Percentiles rank a stretch among this genome's conserved stretches.
Conservation (phyloP, 1,140 invertebrate species). For the Macrosteles quadrilineatus region DNA sequence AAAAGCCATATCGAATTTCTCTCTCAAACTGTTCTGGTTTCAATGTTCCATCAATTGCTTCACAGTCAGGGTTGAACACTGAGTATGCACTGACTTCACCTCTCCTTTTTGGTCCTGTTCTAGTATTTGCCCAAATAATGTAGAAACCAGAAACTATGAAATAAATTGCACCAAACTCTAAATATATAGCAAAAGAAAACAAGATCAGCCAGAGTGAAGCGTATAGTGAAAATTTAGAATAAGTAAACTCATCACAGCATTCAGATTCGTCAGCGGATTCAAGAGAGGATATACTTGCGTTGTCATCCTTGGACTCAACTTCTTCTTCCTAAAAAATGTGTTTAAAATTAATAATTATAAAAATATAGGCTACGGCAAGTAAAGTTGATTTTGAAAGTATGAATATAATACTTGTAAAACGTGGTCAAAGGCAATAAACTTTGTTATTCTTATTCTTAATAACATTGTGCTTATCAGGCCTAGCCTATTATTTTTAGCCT, state of each 20-base stretch:
- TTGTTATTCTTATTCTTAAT: too few species aligned
- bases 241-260: conserved; percentile 36
- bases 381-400: too few species aligned
- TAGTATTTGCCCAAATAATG: conserved; percentile 83
- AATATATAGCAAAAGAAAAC: conserved; percentile 67
- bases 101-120: conserved; percentile 65
- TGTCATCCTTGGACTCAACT: not conserved
- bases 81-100: conserved; percentile 94
- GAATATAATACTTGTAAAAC: too few species aligned
- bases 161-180: conserved; percentile 90
- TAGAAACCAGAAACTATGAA: conserved; percentile 77
- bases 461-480: too few species aligned
- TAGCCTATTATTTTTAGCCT: too few species aligned
- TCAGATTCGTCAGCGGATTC: conserved; percentile 21
- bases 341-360: too few species aligned
- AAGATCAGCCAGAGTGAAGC: conserved; percentile 64
- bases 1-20: conserved; percentile 70
- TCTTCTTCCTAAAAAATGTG: conserved; percentile 16
- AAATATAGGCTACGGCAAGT: too few species aligned
- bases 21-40: conserved; percentile 94
- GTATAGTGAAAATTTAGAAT: conserved; percentile 48
- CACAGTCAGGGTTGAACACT: conserved; percentile 94
- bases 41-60: conserved; percentile 89
- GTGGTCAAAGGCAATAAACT: too few species aligned
- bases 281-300: not conserved